Conservation (phyloP, 2,888 invertebrate genomes). For the Panorpa germanica region DNA sequence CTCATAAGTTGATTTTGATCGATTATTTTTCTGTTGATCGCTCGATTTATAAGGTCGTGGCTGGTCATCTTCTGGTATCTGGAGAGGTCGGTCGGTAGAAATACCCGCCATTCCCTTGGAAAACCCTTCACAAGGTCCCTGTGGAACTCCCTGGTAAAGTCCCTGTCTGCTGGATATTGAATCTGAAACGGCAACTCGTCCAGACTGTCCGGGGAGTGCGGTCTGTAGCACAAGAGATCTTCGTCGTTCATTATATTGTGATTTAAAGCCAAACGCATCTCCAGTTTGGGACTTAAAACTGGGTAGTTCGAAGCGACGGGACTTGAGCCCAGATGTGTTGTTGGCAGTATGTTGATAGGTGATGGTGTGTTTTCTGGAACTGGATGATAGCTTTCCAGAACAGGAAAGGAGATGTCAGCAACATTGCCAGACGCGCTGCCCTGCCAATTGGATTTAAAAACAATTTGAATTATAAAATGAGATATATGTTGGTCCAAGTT, state of each 20-base stretch:
- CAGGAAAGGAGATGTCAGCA: no score
- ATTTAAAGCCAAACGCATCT: slow-evolving; percentile 41
- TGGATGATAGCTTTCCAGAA: slow-evolving; percentile 22
- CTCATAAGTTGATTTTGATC: neutral
- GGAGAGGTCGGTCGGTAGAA: slow-evolving; percentile 26
- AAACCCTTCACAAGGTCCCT: neutral
- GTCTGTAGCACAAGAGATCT: slow-evolving; percentile 26
- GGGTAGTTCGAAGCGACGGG: slow-evolving; percentile 9
- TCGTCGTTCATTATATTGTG: slow-evolving; percentile 33
- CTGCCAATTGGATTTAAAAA: slow-evolving; percentile 27
- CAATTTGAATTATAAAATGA: no score
- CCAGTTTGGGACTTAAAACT: slow-evolving; percentile 39
- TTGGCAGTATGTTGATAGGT: slow-evolving; percentile 3
- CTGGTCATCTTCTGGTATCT: slow-evolving; percentile 27
- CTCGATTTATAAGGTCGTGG: slow-evolving; percentile 25
- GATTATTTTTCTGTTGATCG: slow-evolving; percentile 6
- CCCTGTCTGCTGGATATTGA: slow-evolving; percentile 22
- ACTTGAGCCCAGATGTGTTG: slow-evolving; percentile 12
- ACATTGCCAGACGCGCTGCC: slow-evolving; percentile 27
- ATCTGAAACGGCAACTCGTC: slow-evolving; percentile 30
- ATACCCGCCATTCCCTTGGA: neutral
- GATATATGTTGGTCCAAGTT: no score
- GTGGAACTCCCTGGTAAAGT: slow-evolving; percentile 23
- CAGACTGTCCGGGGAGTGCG: slow-evolving; percentile 31
- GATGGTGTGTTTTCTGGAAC: slow-evolving; percentile 19